Base-by-base conservation (phyloP, 2,113 vertebrate species). In the Mus spicilegus region DNA sequence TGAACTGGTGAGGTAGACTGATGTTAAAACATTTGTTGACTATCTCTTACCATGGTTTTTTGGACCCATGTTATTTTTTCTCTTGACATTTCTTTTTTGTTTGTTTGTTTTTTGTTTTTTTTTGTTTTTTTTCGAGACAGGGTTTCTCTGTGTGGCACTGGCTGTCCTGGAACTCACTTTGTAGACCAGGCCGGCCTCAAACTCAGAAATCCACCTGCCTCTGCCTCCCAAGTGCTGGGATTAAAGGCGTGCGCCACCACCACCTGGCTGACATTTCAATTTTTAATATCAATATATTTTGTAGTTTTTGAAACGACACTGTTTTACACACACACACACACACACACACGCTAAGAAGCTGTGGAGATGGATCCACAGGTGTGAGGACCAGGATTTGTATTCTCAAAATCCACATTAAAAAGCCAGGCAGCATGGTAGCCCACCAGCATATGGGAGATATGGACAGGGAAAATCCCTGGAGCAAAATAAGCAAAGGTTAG, bases 31-130 rank as follows among this genome's bases (percentile, higher is more conserved):
- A 39, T 13, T 26, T 61, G 0, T 46, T 65, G 65, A 81, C 90
- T 90, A 42, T 88, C 92, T 97, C 70, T 85, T 42, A 67, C 28
- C 33, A 3, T 70, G 30, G 30, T 14, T 80, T 90, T 69, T 87
- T 72, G 84, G 56, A 72, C 24, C 30, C n/a, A 3, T 30, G 4
- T 94, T 86, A 49, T n/a, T 94, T 93, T 67, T 78, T 93, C 54
- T 92, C 22, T 33, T 95, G 73, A 69, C 30, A 42, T 42, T 42
- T 42, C 42, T 58, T 49, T 49, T 49, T 49, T 49, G 7, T 49
- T 49, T 49, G 46, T 49, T 7, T 49, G 3, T 49, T 49, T 49
- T 49, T 49, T 49, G 46, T n/a, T n/a, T n/a, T n/a, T n/a, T n/a
- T n/a, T n/a, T n/a, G n/a, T n/a, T n/a, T n/a, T n/a, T n/a, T n/a